Conservation (phyloP, 2,888 invertebrate species). For the Pristionchus arcanus region DNA sequence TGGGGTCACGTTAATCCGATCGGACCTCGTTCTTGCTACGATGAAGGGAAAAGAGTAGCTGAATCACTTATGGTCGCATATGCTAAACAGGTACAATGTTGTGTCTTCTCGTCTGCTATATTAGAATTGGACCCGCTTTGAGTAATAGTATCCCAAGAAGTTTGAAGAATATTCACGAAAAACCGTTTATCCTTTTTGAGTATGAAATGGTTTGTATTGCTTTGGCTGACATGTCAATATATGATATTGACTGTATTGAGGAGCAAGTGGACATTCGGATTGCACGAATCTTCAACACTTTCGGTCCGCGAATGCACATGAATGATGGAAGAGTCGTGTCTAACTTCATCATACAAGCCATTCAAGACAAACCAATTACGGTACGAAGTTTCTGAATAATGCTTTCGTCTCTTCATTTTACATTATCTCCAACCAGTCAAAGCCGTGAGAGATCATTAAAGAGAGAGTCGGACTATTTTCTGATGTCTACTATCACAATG, state of each 20-base stretch:
- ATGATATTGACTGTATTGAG: constrained; percentile 80
- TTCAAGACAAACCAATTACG: constrained; percentile 95
- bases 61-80: constrained; percentile 97
- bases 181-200: too few species aligned
- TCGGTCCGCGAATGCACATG: constrained; percentile 98
- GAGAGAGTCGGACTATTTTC: too few species aligned
- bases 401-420: too few species aligned
- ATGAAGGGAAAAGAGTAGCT: constrained; percentile 98
- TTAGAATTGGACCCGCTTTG: too few species aligned
- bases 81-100: constrained; percentile 86
- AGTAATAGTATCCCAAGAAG: too few species aligned
- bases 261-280: constrained; percentile 95
- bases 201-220: background rate
- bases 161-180: too few species aligned
- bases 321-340: constrained; percentile 98
- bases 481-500: too few species aligned
- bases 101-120: too few species aligned
- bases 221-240: background rate
- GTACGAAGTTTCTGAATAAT: too few species aligned
- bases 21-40: constrained; percentile 92
- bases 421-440: too few species aligned
- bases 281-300: constrained; percentile 98
- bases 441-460: too few species aligned
- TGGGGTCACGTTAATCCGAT: constrained; percentile 99
- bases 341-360: constrained; percentile 96